Evolutionary conservation across 2,113 vertebrate genomes (phyloP).

Genomic region (Eretmodus cyanostictus): DNA sequence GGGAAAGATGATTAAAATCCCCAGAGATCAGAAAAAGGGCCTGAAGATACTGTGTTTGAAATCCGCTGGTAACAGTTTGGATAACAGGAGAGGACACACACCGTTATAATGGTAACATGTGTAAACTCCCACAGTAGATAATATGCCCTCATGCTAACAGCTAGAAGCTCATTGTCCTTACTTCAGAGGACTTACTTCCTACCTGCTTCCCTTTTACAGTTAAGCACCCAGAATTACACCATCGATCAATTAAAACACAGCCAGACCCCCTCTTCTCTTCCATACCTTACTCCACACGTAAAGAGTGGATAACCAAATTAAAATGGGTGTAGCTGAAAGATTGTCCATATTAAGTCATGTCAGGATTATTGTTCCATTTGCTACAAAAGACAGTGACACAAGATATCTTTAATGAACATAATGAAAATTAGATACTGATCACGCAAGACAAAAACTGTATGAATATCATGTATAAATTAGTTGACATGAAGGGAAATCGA

Average conservation of each 20-base stretch:
- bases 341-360: background rate
- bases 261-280: background rate
- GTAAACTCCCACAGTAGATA: background rate
- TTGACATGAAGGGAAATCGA: background rate
- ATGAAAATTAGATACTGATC: background rate
- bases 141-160: background rate
- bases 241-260: background rate
- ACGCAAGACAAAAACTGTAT: background rate
- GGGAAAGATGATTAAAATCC: background rate
- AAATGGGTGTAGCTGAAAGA: background rate
- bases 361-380: background rate
- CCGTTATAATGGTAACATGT: background rate
- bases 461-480: background rate
- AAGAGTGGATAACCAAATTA: background rate
- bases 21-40: background rate
- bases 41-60: background rate
- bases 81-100: background rate
- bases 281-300: background rate
- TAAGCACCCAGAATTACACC: background rate
- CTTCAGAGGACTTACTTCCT: background rate
- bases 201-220: background rate
- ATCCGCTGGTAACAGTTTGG: background rate
- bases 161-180: background rate
- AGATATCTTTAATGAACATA: background rate
- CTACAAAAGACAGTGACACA: background rate